Evolutionary conservation across 2,113 vertebrate genomes (phyloP).

Genomic region (Mungos mungo): DNA sequence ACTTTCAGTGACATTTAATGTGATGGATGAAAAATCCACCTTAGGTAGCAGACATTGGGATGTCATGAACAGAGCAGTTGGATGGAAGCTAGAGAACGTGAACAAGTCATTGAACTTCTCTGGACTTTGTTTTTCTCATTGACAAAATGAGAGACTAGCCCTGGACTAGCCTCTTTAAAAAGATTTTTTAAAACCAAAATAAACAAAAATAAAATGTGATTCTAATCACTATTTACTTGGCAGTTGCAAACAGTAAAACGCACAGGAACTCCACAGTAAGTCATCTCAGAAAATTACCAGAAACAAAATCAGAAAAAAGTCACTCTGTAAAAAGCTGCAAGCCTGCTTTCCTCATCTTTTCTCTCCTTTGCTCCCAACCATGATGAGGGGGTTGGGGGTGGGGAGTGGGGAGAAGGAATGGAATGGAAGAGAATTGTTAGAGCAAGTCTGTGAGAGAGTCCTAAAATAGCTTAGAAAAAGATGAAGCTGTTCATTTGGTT

Average conservation of each 20-base stretch:
- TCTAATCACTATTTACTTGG: background rate
- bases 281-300: background rate
- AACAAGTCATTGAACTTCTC: background rate
- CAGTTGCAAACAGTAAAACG: background rate
- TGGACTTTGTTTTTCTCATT: background rate
- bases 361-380: background rate
- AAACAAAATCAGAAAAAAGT: conserved; percentile 22
- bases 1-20: background rate
- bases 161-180: too few relatives aligned
- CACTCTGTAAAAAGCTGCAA: background rate
- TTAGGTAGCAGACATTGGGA: background rate
- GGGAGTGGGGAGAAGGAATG: too few relatives aligned
- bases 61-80: background rate
- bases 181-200: background rate
- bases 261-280: background rate
- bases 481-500: background rate
- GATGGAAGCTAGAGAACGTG: background rate
- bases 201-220: background rate
- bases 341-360: background rate
- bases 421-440: background rate
- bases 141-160: background rate
- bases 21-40: background rate
- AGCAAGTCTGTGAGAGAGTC: background rate
- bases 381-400: too few relatives aligned
- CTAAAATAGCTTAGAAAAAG: background rate